Conservation (phyloP, 2,113 vertebrate genomes). For the Urocynchramus pylzowi region DNA sequence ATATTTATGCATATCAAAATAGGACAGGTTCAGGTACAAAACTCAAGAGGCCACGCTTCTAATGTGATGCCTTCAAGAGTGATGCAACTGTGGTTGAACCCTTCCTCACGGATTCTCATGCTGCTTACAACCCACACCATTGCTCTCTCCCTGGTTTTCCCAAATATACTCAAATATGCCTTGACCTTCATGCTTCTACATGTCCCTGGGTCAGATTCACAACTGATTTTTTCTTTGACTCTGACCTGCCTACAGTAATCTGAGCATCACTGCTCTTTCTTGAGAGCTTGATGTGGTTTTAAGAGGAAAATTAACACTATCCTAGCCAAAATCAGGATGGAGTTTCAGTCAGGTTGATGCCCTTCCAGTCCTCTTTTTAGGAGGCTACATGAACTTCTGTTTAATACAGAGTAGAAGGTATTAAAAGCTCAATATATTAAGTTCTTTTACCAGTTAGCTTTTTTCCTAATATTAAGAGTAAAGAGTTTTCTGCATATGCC, state of each 20-base stretch:
- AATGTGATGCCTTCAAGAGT: background rate
- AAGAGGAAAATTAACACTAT: background rate
- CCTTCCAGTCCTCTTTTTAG: background rate
- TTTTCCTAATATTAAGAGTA: background rate
- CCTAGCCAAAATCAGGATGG: background rate
- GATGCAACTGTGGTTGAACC: background rate
- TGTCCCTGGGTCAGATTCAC: background rate
- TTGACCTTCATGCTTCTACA: background rate
- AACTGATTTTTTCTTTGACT: background rate
- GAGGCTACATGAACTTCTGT: background rate
- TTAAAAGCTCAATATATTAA: background rate
- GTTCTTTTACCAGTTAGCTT: background rate
- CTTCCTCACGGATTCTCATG: background rate
- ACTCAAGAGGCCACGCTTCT: background rate
- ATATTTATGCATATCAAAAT: background rate
- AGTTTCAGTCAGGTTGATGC: background rate
- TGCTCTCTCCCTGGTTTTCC: background rate
- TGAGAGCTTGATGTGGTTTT: background rate
- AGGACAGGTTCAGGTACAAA: background rate
- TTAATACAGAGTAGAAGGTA: background rate
- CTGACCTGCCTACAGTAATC: background rate
- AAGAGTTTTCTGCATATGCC: background rate
- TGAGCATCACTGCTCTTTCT: background rate
- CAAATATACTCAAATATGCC: background rate
- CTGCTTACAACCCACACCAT: background rate